Base-by-base conservation (phyloP, 1,140 invertebrate genomes). In the Rhagoletis pomonella region DNA sequence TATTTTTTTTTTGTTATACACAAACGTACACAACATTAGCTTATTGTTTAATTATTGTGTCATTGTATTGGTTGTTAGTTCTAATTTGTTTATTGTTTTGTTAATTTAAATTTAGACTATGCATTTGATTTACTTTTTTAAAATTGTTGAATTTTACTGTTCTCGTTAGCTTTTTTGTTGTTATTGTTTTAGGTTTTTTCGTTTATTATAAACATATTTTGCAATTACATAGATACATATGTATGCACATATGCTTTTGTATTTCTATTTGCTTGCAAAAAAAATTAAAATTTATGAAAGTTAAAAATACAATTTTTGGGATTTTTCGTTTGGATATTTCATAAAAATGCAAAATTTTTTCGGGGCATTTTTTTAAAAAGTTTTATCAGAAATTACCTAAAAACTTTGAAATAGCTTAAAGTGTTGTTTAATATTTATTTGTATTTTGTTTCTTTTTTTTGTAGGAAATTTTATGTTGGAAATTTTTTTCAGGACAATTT, bases 21-120 rank as follows among this genome's bases (percentile, higher is more conserved):
- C 17, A 73, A 50, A 73, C 50, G 29, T 29, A 39, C 12, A n/a
- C 55, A 58, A 44, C 50, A 12, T 55, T 59, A 58, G 10, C 81
- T 29, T 60, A 88, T 88, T 60, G 39, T 64, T 86, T 88, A 58
- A 47, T 77, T 60, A 64, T 88, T 69, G 44, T 86, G 87, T 84
- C 50, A 77, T 69, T 88, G 55, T 59, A 44, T 64, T 67, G 88
- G 86, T 88, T 44, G 4, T 73, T 62, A 29, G 29, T 29, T 29
- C 29, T 29, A 42, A 17, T 73, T 73, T 47, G 67, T 47, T 73
- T 19, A 7, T 69, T 44, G 5, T 65, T 4, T 19, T 29, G 39
- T 73, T 73, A 10, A 17, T 47, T 73, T 44, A 4, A 73, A 73
- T 73, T 44, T 73, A 17, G 44, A 73, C 67, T 73, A 73, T 29